phyloP scores from a whole-genome alignment of 2,888 invertebrate genomes.

The Oligia fasciuncula region DNA sequence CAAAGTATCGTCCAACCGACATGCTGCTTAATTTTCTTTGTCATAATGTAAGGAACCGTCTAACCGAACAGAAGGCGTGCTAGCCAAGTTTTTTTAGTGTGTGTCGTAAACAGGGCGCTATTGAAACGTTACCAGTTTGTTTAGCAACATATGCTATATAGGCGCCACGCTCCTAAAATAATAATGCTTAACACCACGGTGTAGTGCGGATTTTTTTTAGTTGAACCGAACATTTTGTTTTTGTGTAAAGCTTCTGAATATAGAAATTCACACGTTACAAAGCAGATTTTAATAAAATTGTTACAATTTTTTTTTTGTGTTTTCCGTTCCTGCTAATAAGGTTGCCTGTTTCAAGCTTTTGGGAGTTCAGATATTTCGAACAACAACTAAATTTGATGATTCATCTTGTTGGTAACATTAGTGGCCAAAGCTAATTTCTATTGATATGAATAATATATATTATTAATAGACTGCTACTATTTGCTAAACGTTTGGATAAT shows the following conservation, averaged over 20 bases:
- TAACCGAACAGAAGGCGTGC: constrained; percentile 44
- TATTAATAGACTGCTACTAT: constrained; percentile 9
- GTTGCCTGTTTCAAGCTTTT: not conserved
- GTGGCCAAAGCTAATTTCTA: not conserved
- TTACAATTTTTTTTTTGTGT: not conserved
- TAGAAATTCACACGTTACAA: not conserved
- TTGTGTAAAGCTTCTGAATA: constrained; percentile 12
- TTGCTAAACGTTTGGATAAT: constrained; percentile 10
- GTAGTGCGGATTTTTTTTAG: constrained; percentile 54
- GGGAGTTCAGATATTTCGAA: not conserved
- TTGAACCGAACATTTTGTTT: constrained; percentile 32
- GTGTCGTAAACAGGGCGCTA: constrained; percentile 76
- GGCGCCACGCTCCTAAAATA: constrained; percentile 86
- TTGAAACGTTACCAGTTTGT: constrained; percentile 76
- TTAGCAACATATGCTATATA: constrained; percentile 83
- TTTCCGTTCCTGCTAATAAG: not conserved
- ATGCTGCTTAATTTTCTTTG: constrained; percentile 43
- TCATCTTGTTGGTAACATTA: not conserved
- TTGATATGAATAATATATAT: not conserved
- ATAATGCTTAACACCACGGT: constrained; percentile 74
- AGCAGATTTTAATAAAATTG: not conserved
- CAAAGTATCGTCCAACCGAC: constrained; percentile 29
- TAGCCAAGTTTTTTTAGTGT: constrained; percentile 67
- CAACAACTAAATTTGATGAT: not conserved
- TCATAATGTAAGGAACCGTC: constrained; percentile 59